A percentile compares a stretch with the other conserved stretches of the same genome.
These are phyloP conservation scores for Yoshiicerus persimilis DNA, from an alignment of 1,140 invertebrate species.

Conservation along the genomic window DNA sequence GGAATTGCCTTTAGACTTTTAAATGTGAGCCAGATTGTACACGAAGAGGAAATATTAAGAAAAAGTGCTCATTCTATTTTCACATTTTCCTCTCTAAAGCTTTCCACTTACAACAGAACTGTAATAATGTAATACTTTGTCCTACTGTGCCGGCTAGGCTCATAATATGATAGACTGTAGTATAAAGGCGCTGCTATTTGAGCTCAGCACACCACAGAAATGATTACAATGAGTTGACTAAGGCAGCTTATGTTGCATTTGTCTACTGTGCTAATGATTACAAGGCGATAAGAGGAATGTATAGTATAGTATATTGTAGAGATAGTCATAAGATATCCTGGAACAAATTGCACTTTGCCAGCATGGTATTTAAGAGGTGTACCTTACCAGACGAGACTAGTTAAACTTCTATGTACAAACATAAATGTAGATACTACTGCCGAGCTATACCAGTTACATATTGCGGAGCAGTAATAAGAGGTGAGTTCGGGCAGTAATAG, in stretches of 20 bases:
- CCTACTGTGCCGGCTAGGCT: neutral
- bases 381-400: neutral
- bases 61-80: neutral
- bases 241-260: neutral
- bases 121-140: neutral
- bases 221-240: slow-evolving; percentile 6
- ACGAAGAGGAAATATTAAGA: slow-evolving; percentile 13
- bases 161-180: neutral
- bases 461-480: too few species aligned
- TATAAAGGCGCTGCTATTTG: neutral
- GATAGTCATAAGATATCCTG: slow-evolving; percentile 13
- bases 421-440: neutral
- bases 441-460: too few species aligned
- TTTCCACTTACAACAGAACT: neutral
- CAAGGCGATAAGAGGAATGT: neutral
- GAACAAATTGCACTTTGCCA: slow-evolving; percentile 16
- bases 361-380: slow-evolving; percentile 8
- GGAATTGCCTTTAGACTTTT: slow-evolving; percentile 16
- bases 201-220: neutral
- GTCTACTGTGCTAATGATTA: slow-evolving; percentile 3
- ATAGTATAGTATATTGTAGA: neutral
- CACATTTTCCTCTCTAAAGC: neutral
- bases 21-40: neutral
- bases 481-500: too few species aligned
- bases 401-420: too few species aligned